Evolutionary conservation across 1,140 invertebrate species (phyloP), one percentile per base, ranked within the genome.

Genomic region (Drosophila simulans): DNA sequence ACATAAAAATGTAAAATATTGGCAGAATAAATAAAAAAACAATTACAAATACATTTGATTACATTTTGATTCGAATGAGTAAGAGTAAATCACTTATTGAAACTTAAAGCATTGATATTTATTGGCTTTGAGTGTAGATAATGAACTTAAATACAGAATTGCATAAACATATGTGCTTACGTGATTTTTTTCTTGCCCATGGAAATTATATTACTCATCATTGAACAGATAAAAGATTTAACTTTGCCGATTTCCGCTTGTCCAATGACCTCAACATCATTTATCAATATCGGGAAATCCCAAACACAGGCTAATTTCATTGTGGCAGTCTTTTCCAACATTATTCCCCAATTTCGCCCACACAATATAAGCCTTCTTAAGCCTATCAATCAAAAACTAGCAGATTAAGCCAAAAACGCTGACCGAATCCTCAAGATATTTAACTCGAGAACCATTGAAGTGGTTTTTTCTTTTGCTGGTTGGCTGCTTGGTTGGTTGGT

Each of bases 321-420:
- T 79, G 76, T 73, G 58, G 71, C 72, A 58, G 63, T 62, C 45
- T 62, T 62, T 62, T 57, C 51, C 35, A 11, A 20, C 35, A 15
- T 37, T 52, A 37, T 42, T 58, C 13, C 62, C 48, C 46, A 46
- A 58, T 68, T 37, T 42, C 43, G 57, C 13, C 40, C 15, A 27
- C 31, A 11, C 57, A 35, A 15, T 31, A 52, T 35, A 35, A 56
- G 34, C 31, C 27, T 31, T 12, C 66, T 48, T 71, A 82, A 86
- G 83, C 75, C 83, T 86, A 88, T 88, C 79, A 83, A 88, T 77
- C 79, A 70, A 82, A 43, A 79, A 82, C 75, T 63, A 73, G 73
- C 73, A 69, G 59, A 80, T 80, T 68, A 68, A 64, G 43, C 57
- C 81, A 56, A 71, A 66, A 75, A 59, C 58, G 42, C 82, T 86